Conservation (phyloP, 2,113 vertebrate genomes). For the Sinocyclocheilus anshuiensis region DNA sequence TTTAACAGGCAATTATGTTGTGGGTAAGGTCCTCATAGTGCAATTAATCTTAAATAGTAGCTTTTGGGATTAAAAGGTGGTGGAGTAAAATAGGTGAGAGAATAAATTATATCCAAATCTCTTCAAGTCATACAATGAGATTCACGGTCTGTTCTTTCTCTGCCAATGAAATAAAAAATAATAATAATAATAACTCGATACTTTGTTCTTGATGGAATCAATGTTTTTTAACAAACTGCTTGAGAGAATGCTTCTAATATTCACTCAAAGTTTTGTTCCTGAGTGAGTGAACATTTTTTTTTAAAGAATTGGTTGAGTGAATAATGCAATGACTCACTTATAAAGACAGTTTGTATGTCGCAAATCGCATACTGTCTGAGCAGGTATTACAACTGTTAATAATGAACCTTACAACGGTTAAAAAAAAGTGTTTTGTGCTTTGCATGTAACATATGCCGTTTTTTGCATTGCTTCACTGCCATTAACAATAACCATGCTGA, state of each 20-base stretch:
- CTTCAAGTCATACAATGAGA: constrained; percentile 16
- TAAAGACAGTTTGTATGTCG: background rate
- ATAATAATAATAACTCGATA: too few species aligned
- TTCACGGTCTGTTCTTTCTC: background rate
- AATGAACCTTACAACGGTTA: background rate
- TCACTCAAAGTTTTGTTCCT: background rate
- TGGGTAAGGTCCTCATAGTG: background rate
- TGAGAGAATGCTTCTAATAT: background rate
- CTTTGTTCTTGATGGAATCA: background rate
- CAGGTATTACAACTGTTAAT: background rate
- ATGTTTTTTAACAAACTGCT: background rate
- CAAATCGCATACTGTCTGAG: background rate
- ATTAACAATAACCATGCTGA: background rate
- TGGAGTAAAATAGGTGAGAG: background rate
- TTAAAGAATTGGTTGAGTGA: background rate
- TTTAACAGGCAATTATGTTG: constrained; percentile 16
- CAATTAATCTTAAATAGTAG: constrained; percentile 30
- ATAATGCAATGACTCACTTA: background rate
- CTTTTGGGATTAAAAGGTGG: constrained; percentile 10
- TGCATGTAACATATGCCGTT: background rate
- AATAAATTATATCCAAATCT: constrained; percentile 4
- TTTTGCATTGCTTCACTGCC: background rate
- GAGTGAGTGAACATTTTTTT: background rate
- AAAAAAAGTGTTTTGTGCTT: background rate
- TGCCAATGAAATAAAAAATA: background rate